These are phyloP conservation scores for Apis dorsata DNA, from an alignment of 1,140 invertebrate genomes.

Conservation along the genomic window DNA sequence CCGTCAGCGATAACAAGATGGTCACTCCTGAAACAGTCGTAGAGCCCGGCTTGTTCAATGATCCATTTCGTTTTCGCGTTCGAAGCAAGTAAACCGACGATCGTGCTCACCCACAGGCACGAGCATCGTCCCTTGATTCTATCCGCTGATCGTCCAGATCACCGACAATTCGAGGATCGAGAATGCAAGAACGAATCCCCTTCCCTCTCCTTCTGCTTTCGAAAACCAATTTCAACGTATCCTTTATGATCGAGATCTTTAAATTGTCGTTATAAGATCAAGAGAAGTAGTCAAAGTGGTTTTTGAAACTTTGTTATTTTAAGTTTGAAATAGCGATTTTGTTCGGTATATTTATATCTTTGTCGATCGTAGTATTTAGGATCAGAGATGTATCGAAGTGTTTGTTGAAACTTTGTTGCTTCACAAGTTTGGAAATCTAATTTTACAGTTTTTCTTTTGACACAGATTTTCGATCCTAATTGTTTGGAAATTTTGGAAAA, in stretches of 20 bases:
- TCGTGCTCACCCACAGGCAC: slow-evolving; percentile 32
- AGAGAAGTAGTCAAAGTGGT: too few relatives aligned
- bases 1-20: slow-evolving; percentile 99
- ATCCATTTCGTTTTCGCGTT: slow-evolving; percentile 42
- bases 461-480: neutral
- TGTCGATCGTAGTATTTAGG: too few relatives aligned
- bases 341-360: too few relatives aligned
- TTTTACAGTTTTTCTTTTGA: neutral
- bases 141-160: slow-evolving; percentile 9
- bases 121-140: slow-evolving; percentile 34
- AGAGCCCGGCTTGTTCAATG: slow-evolving; percentile 67
- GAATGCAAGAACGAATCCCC: slow-evolving; percentile 19
- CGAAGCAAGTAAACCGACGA: slow-evolving; percentile 42
- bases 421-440: too few relatives aligned
- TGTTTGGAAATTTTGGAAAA: neutral
- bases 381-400: too few relatives aligned
- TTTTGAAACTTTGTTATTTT: too few relatives aligned
- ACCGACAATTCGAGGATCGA: slow-evolving; percentile 36
- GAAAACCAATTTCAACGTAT: neutral
- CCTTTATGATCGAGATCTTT: neutral
- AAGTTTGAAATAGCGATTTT: too few relatives aligned
- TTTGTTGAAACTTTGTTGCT: too few relatives aligned
- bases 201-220: neutral
- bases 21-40: slow-evolving; percentile 96
- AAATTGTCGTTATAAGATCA: neutral